A percentile compares a stretch with the other conserved stretches of the same genome.
Conservation (phyloP, 2,113 vertebrate genomes). For the Spea bombifrons region DNA sequence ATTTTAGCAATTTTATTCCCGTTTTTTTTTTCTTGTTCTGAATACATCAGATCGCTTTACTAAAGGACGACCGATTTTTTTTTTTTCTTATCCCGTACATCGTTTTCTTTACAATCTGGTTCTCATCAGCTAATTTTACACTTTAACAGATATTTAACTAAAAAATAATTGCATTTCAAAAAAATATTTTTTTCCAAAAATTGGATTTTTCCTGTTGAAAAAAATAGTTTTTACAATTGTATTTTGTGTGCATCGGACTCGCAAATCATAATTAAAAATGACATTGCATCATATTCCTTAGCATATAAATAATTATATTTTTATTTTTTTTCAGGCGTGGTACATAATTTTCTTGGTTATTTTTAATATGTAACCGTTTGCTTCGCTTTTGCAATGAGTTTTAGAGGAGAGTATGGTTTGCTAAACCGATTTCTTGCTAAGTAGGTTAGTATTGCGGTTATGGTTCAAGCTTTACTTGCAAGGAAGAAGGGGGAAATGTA, state of each 20-base stretch:
- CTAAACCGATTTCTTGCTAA: conserved; percentile 60
- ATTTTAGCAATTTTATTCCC: conserved; percentile 38
- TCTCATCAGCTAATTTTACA: too few species aligned
- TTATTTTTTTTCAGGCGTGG: not conserved
- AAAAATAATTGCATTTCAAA: too few species aligned
- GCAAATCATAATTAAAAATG: not conserved
- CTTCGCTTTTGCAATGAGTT: conserved; percentile 2
- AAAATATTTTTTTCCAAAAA: too few species aligned
- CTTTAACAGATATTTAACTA: too few species aligned
- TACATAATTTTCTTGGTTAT: not conserved
- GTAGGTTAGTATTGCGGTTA: conserved; percentile 57
- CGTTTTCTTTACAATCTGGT: too few species aligned
- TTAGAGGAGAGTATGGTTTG: conserved; percentile 43
- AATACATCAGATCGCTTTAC: conserved; percentile 19
- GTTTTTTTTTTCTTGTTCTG: conserved; percentile 48
- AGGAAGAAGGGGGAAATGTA: conserved; percentile 26
- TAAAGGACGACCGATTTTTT: conserved; percentile 47
- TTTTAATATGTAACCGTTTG: not conserved
- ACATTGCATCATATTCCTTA: not conserved
- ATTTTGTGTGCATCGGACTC: too few species aligned
- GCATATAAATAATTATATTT: not conserved
- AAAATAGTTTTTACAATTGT: too few species aligned
- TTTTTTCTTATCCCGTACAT: conserved; percentile 18
- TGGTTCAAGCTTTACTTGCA: conserved; percentile 53
- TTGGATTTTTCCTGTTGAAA: too few species aligned